Percentiles rank a stretch among this genome's conserved stretches.
Conservation (phyloP, 2,797 vertebrate genomes). For the Arrhamphus sclerolepis region DNA sequence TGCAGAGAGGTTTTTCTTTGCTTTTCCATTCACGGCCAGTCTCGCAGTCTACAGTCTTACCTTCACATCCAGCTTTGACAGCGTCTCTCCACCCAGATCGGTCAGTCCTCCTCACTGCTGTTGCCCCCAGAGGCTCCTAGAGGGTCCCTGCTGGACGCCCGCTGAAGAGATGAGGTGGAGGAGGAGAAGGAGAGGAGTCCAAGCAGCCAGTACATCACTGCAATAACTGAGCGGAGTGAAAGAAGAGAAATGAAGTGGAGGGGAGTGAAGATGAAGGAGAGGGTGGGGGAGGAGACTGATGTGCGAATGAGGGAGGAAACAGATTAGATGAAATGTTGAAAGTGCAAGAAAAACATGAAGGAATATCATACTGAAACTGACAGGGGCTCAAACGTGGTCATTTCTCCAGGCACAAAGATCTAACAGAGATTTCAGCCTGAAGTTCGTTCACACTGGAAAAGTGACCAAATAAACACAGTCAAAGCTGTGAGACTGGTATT, state of each 20-base stretch:
- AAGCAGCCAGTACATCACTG: constrained; percentile 69
- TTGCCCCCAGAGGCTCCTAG: constrained; percentile 23
- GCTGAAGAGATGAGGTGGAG: constrained; percentile 30
- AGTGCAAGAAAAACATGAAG: not conserved
- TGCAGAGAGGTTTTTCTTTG: too few species aligned
- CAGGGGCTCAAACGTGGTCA: not conserved
- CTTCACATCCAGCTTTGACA: constrained; percentile 58
- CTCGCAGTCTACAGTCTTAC: constrained; percentile 29
- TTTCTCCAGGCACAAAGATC: constrained; percentile 3
- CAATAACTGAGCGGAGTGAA: constrained; percentile 37
- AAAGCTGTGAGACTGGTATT: not conserved
- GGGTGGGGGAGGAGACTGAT: constrained; percentile 31
- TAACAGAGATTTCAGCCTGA: not conserved
- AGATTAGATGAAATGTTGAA: constrained; percentile 2
- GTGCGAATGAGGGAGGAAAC: constrained; percentile 26
- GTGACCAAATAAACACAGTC: constrained; percentile 11
- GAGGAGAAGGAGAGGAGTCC: constrained; percentile 51
- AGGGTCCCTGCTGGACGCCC: constrained; percentile 36
- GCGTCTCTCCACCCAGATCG: constrained; percentile 26
- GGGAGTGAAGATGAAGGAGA: constrained; percentile 27
- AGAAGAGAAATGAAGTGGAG: constrained; percentile 28
- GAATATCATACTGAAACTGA: not conserved
- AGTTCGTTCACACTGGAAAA: constrained; percentile 15
- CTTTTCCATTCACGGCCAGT: too few species aligned
- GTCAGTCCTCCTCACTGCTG: not conserved